Evolutionary conservation across 2,113 vertebrate species (phyloP).

Genomic region (Oceanites oceanicus): DNA sequence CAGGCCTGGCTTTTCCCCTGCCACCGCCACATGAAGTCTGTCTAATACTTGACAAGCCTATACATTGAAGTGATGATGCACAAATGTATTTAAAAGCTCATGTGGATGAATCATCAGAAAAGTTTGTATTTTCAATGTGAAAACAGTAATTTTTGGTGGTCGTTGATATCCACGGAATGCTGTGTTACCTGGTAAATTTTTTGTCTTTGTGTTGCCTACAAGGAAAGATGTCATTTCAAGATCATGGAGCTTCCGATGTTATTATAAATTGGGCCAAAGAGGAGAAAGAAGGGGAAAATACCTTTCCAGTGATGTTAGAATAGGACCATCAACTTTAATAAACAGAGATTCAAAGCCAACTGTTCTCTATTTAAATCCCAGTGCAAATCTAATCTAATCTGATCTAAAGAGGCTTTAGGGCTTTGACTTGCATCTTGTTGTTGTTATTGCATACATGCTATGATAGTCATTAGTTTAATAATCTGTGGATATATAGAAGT

Average conservation of each 20-base stretch:
- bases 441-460: background rate
- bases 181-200: background rate
- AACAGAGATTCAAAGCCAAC: background rate
- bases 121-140: background rate
- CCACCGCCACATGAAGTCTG: background rate
- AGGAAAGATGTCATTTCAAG: background rate
- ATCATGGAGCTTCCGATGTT: background rate
- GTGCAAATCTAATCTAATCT: background rate
- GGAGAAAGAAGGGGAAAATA: background rate
- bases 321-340: background rate
- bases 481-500: background rate
- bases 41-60: background rate
- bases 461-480: conserved; percentile 7
- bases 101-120: background rate
- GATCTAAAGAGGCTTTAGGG: conserved; percentile 8
- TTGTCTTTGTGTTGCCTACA: background rate
- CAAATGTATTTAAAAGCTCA: background rate
- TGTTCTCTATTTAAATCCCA: background rate
- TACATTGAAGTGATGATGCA: background rate
- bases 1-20: background rate
- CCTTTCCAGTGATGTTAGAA: background rate
- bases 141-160: background rate
- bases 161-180: background rate
- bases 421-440: background rate
- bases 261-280: background rate